Evolutionary conservation across 2,113 vertebrate species (phyloP), one percentile per base, ranked within the genome.

Genomic region (Hemiscyllium ocellatum): DNA sequence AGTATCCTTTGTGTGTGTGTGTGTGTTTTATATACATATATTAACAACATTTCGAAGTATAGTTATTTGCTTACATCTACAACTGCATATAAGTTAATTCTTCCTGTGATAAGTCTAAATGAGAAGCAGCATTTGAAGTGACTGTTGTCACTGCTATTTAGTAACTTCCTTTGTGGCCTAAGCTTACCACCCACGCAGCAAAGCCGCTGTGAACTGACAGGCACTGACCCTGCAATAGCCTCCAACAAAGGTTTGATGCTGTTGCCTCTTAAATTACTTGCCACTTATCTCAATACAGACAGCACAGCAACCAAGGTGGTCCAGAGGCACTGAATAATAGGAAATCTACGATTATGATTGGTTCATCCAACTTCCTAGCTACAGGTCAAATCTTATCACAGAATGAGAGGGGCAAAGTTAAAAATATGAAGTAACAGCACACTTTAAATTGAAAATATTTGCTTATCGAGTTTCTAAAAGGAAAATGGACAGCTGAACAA

Each of bases 271-370:
- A 95, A 95, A 95, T 95, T 95, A 52, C 69, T 95, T 72, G 94
- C 66, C 94, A 95, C 94, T 95, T 70, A 95, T 50, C 94, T 95
- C 94, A 70, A 72, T 72, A 69, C 66, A 70, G 93, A 50, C 68
- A 72, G 94, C 94, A 72, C 26, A 19, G 69, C 94, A 19, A 95
- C 94, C 94, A 29, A 95, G 94, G 94, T 95, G 94, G 94, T 95
- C 94, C 94, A 52, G 24, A 26, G 19, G 50, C 26, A 76, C 69
- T 1, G 94, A 95, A 72, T 72, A 72, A 72, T 52, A 76, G 94
- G 37, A 72, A 95, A 95, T 95, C 69, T 72, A 52, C 69, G 22
- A 72, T 52, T 15, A 95, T 42, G 26, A 95, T 70, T 72, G 47
- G 94, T 42, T 47, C 68, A 29, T 47, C 42, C 66, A 69, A 24